phyloP scores from a whole-genome alignment of 2,888 invertebrate species.

The Agelastica alni region DNA sequence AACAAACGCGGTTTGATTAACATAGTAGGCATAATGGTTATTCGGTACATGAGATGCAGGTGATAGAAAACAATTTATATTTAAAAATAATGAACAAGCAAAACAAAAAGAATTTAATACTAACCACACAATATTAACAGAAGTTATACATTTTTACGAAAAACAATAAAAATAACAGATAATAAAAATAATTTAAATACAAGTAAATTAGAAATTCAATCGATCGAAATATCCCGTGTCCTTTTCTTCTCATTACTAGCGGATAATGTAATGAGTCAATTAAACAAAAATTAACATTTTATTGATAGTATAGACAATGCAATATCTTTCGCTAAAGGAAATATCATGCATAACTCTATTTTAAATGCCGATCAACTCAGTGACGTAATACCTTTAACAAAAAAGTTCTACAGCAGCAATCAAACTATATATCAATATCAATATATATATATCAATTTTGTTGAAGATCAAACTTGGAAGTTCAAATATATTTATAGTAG shows the following conservation, averaged over 20 bases:
- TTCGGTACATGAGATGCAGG: constrained; percentile 7
- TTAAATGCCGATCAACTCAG: constrained; percentile 3
- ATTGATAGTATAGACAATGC: constrained; percentile 8
- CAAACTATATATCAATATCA: no score
- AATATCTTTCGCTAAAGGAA: constrained; percentile 10
- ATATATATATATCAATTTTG: no score
- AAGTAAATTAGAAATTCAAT: neutral
- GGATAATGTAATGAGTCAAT: constrained; percentile 4
- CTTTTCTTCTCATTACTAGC: neutral
- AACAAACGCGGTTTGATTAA: constrained; percentile 2
- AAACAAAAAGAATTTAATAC: neutral
- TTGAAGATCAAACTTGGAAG: no score
- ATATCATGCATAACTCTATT: constrained; percentile 11
- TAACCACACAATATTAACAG: neutral
- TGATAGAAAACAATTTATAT: constrained; percentile 4
- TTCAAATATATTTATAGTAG: no score
- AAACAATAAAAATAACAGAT: neutral
- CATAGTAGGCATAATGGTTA: constrained; percentile 9
- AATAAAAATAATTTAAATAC: neutral
- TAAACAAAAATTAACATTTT: constrained; percentile 1
- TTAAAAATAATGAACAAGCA: neutral
- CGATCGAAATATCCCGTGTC: neutral
- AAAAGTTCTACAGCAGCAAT: no score
- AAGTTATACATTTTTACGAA: neutral
- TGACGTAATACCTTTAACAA: no score